phyloP scores from a whole-genome alignment of 2,888 invertebrate genomes.

The Gasteruption jaculator region DNA sequence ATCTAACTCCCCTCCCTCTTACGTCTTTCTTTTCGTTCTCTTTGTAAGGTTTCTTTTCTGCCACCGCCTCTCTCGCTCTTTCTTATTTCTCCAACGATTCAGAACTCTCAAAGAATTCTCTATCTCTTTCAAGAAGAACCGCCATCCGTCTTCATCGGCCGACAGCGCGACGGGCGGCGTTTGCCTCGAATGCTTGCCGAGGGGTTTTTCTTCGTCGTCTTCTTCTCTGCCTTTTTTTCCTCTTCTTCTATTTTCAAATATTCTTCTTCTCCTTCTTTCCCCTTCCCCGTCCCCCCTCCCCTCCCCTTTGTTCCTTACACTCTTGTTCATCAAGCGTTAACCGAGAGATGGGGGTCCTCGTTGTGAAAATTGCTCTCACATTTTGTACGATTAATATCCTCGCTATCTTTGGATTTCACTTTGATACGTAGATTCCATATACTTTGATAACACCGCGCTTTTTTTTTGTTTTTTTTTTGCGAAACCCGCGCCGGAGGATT shows the following conservation, averaged over 20 bases:
- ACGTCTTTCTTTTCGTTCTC: constrained; percentile 11
- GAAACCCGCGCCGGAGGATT: no score
- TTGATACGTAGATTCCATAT: background rate
- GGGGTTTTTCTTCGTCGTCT: constrained; percentile 47
- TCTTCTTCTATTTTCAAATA: constrained; percentile 10
- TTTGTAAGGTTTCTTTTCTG: constrained; percentile 12
- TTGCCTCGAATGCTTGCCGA: constrained; percentile 51
- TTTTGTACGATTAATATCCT: background rate
- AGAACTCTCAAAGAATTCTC: constrained; percentile 35
- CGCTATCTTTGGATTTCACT: background rate
- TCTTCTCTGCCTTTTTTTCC: constrained; percentile 25
- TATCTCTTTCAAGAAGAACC: constrained; percentile 39
- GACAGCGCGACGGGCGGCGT: constrained; percentile 53
- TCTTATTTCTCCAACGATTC: constrained; percentile 25
- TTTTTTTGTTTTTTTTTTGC: no score
- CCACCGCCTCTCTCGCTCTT: constrained; percentile 22
- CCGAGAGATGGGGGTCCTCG: no score
- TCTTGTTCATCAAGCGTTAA: constrained; percentile 3
- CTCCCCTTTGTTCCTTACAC: constrained; percentile 22
- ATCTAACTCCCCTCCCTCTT: constrained; percentile 10
- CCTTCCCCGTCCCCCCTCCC: constrained; percentile 14
- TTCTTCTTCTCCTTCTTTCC: constrained; percentile 13
- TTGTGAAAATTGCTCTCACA: no score
- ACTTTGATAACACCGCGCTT: no score
- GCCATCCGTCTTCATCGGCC: constrained; percentile 53